A percentile compares a stretch with the other conserved stretches of the same genome.
These are phyloP conservation scores for Trichomalopsis sarcophagae DNA, from an alignment of 1,140 invertebrate genomes.

Conservation along the genomic window DNA sequence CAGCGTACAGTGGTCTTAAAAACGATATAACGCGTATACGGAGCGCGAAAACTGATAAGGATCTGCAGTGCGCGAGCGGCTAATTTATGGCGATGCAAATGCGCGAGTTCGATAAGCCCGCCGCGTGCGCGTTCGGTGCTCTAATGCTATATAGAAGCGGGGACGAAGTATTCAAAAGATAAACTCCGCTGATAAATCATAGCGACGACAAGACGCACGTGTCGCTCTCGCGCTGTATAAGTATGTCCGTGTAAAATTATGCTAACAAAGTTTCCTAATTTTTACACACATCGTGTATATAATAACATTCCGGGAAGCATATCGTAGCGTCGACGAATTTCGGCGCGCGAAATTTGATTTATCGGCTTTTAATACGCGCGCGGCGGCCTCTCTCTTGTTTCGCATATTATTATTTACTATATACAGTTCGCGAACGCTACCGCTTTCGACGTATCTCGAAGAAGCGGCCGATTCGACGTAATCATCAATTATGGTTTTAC, in stretches of 20 bases:
- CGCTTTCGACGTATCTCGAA: not conserved
- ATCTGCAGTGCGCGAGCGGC: not conserved
- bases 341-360: not conserved
- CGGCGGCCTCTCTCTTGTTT: not conserved
- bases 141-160: not conserved
- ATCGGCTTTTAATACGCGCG: not conserved
- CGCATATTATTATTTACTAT: not conserved
- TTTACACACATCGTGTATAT: not conserved
- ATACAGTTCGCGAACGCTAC: not conserved
- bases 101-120: not conserved
- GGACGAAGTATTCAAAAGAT: not conserved
- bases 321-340: too few species aligned
- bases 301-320: not conserved
- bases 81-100: conserved; percentile 1
- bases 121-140: too few species aligned
- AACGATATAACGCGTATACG: not conserved
- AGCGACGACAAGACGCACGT: not conserved
- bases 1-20: not conserved
- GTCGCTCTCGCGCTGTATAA: not conserved
- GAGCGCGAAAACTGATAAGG: not conserved
- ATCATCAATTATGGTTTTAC: conserved; percentile 39
- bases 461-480: conserved; percentile 27
- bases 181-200: not conserved
- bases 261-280: not conserved
- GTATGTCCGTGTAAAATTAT: not conserved